Conservation (phyloP, 2,888 invertebrate species). For the Cryptus armator region DNA sequence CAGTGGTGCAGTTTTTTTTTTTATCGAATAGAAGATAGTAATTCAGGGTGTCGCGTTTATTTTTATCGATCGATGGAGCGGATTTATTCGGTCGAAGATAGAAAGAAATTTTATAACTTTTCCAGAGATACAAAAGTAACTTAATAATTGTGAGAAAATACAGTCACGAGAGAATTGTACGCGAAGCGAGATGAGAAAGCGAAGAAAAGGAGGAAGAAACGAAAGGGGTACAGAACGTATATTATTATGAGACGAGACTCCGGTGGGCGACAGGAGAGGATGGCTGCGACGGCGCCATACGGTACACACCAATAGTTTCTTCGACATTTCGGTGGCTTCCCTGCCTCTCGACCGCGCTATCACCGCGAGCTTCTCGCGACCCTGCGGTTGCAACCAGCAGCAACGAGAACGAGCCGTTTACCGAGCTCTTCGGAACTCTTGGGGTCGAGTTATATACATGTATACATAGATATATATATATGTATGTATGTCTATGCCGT, state of each 20-base stretch:
- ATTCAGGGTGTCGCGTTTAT: background rate
- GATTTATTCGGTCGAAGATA: background rate
- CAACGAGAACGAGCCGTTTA: constrained; percentile 64
- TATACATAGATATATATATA: background rate
- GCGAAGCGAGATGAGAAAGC: background rate
- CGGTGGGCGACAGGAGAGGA: constrained; percentile 60
- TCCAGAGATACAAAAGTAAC: background rate
- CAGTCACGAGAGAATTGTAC: background rate
- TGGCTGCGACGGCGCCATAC: constrained; percentile 61
- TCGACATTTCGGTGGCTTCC: constrained; percentile 72
- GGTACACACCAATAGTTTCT: constrained; percentile 60
- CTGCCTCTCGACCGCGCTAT: constrained; percentile 42
- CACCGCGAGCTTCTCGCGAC: constrained; percentile 31
- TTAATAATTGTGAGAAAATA: background rate
- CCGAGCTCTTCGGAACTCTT: constrained; percentile 18
- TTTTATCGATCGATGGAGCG: background rate
- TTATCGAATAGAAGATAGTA: background rate
- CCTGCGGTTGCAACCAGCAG: constrained; percentile 71
- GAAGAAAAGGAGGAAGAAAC: background rate
- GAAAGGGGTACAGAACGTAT: constrained; percentile 27
- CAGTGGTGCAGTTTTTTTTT: background rate
- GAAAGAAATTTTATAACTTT: background rate
- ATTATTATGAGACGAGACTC: constrained; percentile 53
- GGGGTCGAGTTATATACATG: constrained; percentile 3
- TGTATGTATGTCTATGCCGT: background rate